Conservation (phyloP, 2,888 invertebrate genomes). For the Rhagonycha fulva region DNA sequence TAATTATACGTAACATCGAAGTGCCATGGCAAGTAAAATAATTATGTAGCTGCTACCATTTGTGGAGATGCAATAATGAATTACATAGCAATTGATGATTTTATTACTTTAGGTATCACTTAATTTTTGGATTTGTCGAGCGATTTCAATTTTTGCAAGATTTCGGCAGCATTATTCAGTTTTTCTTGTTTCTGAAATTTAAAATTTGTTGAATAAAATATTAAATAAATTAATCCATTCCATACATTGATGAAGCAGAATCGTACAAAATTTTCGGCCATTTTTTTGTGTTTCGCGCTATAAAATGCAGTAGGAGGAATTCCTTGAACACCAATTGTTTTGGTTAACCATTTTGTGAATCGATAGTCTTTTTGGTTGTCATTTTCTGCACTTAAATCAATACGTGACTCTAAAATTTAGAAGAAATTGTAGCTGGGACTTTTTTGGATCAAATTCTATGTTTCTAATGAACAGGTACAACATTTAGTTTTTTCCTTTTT, state of each 20-base stretch:
- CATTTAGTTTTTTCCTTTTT: too few relatives aligned
- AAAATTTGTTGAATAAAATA: background rate
- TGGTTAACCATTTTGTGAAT: conserved; percentile 95
- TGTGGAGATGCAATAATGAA: too few relatives aligned
- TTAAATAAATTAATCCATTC: conserved; percentile 4
- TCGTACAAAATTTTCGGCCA: conserved; percentile 85
- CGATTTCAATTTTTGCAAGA: conserved; percentile 64
- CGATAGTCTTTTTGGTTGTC: conserved; percentile 83
- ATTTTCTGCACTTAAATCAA: conserved; percentile 69
- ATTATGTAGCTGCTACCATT: too few relatives aligned
- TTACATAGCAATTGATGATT: background rate
- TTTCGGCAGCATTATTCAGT: conserved; percentile 66
- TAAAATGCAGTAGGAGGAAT: conserved; percentile 97
- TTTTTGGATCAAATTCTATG: background rate
- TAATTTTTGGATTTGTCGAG: background rate
- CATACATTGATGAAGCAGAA: conserved; percentile 92
- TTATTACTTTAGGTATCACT: background rate
- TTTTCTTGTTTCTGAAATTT: conserved; percentile 74
- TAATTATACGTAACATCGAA: too few relatives aligned
- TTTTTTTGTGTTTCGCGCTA: conserved; percentile 71
- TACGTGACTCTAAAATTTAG: conserved; percentile 61
- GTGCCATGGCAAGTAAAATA: too few relatives aligned
- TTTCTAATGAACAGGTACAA: too few relatives aligned
- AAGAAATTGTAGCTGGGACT: background rate
- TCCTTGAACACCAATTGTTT: conserved; percentile 87